These are phyloP conservation scores for Drosophila leontia DNA, from an alignment of 1,140 invertebrate species.

Conservation along the genomic window DNA sequence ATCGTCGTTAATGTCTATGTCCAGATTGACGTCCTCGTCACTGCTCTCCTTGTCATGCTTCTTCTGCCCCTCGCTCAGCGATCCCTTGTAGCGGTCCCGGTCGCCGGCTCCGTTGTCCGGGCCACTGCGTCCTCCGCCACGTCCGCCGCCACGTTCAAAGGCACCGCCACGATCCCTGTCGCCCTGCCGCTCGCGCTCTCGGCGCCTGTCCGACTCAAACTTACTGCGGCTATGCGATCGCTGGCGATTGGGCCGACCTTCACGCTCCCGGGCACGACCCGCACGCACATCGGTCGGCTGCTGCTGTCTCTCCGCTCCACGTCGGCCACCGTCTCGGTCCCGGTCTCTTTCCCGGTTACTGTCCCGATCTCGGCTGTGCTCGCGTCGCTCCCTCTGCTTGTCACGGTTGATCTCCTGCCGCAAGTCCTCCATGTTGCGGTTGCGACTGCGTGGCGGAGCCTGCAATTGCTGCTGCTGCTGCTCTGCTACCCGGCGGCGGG, in stretches of 20 bases:
- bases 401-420: constrained; percentile 82
- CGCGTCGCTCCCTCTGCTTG: constrained; percentile 74
- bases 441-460: constrained; percentile 43
- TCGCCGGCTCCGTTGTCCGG: constrained; percentile 71
- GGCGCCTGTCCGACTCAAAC: constrained; percentile 76
- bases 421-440: constrained; percentile 83
- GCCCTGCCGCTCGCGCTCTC: constrained; percentile 65
- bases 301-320: constrained; percentile 4
- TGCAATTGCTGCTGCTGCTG: constrained; percentile 27
- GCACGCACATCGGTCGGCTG: neutral
- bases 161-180: constrained; percentile 61
- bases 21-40: constrained; percentile 87
- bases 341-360: constrained; percentile 57
- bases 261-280: constrained; percentile 64
- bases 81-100: constrained; percentile 87
- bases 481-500: constrained; percentile 48
- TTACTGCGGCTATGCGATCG: constrained; percentile 82
- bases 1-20: constrained; percentile 93
- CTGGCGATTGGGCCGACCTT: constrained; percentile 68
- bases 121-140: constrained; percentile 74
- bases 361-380: constrained; percentile 66
- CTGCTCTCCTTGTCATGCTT: constrained; percentile 87
- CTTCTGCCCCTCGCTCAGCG: constrained; percentile 93
- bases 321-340: constrained; percentile 49
- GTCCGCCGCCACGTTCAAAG: constrained; percentile 51